Evolutionary conservation across 2,888 invertebrate species (phyloP), one percentile per base, ranked within the genome.

Genomic region (Sipha maydis): DNA sequence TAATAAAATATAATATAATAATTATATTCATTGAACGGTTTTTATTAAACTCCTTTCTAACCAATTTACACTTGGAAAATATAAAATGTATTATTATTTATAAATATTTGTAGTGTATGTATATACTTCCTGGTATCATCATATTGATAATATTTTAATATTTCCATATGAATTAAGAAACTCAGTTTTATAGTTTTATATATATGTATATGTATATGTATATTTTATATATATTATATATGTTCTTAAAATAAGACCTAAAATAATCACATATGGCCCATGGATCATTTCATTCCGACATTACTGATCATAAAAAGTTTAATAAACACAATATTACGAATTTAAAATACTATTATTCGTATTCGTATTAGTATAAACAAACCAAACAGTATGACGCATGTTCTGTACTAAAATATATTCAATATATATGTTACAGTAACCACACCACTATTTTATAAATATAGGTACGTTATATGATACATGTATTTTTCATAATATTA

Each of bases 291-390:
- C 3, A 19, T 77, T 77, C 19, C 2, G 7, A 77, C 28, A 28
- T 77, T 19, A 77, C 54, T 7, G 77, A 25, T 77, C 77, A 77
- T 77, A 54, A 77, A 77, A 28, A 17, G 28, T 28, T 77, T 28
- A 54, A 77, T 77, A 77, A 77, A 77, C 77, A 77, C 61, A 61
- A 61, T 21, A 77, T 77, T 77, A 77, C 54, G 54, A 77, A 77
- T 77, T 77, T 48, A 17, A 75, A 75, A 75, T 61, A 38, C 38
- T 38, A 75, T 61, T 61, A 61, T 61, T 61, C 25, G 61, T 61
- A 61, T 61, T 61, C 25, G 61, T 61, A 21, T 25, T 75, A n/a
- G n/a, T 41, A 38, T 77, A 77, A 77, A 77, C 77, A 54, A 28
- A 77, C 19, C 28, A 31, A 19, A 77, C n/a, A 77, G 4, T 3